Evolutionary conservation across 2,888 invertebrate species (phyloP).

Genomic region (Catocala nupta): DNA sequence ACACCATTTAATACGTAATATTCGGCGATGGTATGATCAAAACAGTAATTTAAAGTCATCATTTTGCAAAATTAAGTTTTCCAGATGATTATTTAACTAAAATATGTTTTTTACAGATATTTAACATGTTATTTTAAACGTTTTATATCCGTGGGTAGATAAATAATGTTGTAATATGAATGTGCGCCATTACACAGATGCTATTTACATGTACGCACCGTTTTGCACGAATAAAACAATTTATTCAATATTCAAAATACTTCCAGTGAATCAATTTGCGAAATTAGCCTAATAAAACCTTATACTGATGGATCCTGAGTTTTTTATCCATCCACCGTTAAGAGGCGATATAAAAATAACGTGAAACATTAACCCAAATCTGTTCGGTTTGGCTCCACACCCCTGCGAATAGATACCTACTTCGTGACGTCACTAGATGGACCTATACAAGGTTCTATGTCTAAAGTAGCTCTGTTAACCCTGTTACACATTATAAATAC

Average conservation of each 20-base stretch:
- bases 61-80: no score
- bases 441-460: constrained; percentile 1
- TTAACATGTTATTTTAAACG: constrained; percentile 1
- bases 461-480: constrained; percentile 3
- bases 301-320: constrained; percentile 19
- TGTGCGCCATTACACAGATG: no score
- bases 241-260: constrained; percentile 2
- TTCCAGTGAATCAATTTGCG: constrained; percentile 29
- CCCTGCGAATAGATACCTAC: constrained; percentile 41
- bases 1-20: background rate
- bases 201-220: no score
- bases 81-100: no score
- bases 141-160: constrained; percentile 13
- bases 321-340: constrained; percentile 30
- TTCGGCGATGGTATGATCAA: background rate
- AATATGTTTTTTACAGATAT: background rate
- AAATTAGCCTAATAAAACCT: constrained; percentile 30
- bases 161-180: background rate
- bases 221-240: background rate
- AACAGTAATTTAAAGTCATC: background rate
- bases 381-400: constrained; percentile 44
- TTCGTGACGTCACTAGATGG: constrained; percentile 40
- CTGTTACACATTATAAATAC: background rate
- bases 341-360: constrained; percentile 41
- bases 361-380: constrained; percentile 48